Evolutionary conservation across 2,113 vertebrate genomes (phyloP), one percentile per base, ranked within the genome.

Genomic region (Cettia cetti): DNA sequence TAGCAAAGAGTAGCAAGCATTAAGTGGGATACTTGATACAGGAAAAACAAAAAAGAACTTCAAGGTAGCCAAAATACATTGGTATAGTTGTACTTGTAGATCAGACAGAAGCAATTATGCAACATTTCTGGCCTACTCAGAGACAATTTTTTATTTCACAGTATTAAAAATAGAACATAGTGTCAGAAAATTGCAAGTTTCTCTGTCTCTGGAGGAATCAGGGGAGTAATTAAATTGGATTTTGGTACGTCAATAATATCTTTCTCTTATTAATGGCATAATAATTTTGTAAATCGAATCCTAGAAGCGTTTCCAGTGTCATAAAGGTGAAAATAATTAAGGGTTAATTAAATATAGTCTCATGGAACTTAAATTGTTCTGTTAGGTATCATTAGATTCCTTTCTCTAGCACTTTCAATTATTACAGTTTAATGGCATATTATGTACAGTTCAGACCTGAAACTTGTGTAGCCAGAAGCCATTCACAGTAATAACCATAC

Each of bases 201-300:
- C 82, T 89, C 39, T 60, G 68, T 80, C 64, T 11, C 94, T 95
- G 74, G 94, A 97, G 94, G 91, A 93, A 96, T 95, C 69, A 82
- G 82, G 95, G 80, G 86, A 96, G 92, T 97, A 95, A 97, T 98
- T 97, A 98, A 97, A 96, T 93, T 95, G 85, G 90, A 96, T 96
- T 95, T 95, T 79, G 79, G 78, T 95, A 63, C 91, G 94, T 96
- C 82, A 89, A 83, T 86, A 90, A 93, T 94, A 94, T 94, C 86
- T 95, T 97, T 82, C 82, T 97, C 94, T 97, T 95, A 97, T 97
- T 97, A 97, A 96, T 95, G 96, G 86, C 85, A 92, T 89, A 88
- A 86, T 97, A 95, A 95, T 96, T 97, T 94, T 95, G 80, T 96
- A 98, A 96, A 96, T 97, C 95, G 97, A 95, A 95, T 95, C 76